Evolutionary conservation across 64 coral and sea anemone genomes (phyloP).

Genomic region (Montipora capricornis): DNA sequence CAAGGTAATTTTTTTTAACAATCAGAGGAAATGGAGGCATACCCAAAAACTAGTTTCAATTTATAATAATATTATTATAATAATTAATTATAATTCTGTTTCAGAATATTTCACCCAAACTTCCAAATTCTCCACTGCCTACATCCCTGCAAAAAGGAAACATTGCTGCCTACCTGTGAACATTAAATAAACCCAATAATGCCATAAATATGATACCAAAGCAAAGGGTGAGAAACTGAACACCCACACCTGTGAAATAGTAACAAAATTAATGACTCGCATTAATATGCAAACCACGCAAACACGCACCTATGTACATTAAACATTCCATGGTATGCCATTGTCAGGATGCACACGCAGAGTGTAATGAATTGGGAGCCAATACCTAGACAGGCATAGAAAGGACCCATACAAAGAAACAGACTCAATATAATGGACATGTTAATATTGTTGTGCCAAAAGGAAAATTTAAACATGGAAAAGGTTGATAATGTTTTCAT

Average conservation of each 20-base stretch:
- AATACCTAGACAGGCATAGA: conserved; percentile 23
- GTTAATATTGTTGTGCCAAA: too few species aligned
- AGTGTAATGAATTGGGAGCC: conserved; percentile 42
- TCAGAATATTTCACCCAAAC: too few species aligned
- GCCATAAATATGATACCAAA: conserved; percentile 99
- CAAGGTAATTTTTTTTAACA: too few species aligned
- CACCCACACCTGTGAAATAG: conserved; percentile 76
- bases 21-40: too few species aligned
- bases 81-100: too few species aligned
- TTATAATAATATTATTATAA: too few species aligned
- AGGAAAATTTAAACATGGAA: too few species aligned
- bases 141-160: background rate
- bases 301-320: conserved; percentile 34
- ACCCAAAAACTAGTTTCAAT: too few species aligned
- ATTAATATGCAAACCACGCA: background rate
- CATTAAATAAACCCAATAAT: conserved; percentile 96
- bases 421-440: too few species aligned
- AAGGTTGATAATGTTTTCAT: too few species aligned
- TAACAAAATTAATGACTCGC: background rate
- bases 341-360: conserved; percentile 7
- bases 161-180: conserved; percentile 80
- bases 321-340: conserved; percentile 33
- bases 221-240: conserved; percentile 91
- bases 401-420: background rate
- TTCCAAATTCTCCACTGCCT: too few species aligned